phyloP scores from a whole-genome alignment of 2,113 vertebrate species.

The Thinocorus orbignyianus region DNA sequence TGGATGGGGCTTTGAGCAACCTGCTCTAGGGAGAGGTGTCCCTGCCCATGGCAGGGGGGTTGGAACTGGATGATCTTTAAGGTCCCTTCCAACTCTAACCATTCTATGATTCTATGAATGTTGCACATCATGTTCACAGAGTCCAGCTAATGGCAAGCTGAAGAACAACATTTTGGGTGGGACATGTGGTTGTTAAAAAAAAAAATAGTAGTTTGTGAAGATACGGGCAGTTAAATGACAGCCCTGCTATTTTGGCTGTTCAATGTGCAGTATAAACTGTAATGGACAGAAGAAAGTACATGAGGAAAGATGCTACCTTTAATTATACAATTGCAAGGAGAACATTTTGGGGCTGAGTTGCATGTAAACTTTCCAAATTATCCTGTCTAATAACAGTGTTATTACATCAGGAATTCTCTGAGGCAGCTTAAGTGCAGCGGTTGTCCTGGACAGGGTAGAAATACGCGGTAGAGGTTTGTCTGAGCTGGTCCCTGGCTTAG shows the following conservation, averaged over 20 bases:
- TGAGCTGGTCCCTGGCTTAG: neutral
- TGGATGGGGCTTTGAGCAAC: no score
- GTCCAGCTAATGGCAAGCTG: neutral
- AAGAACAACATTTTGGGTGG: neutral
- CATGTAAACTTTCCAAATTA: neutral
- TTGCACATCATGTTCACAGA: neutral
- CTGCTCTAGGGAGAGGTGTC: no score
- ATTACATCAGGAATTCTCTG: neutral
- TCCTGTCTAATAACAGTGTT: neutral
- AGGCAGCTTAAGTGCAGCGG: neutral
- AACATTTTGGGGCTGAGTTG: neutral
- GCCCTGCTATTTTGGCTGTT: neutral
- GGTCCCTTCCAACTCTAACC: no score
- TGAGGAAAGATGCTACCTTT: neutral
- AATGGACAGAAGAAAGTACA: fast-evolving
- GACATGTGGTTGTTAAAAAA: neutral
- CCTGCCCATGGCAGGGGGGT: no score
- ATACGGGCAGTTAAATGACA: neutral
- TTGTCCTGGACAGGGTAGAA: neutral
- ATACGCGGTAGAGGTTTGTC: neutral
- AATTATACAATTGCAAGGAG: neutral
- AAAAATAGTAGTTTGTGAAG: neutral
- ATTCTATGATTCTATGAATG: no score
- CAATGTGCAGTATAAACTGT: neutral
- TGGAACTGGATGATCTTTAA: no score